Base-by-base conservation (phyloP, 2,797 vertebrate species). In the Synanceia verrucosa region DNA sequence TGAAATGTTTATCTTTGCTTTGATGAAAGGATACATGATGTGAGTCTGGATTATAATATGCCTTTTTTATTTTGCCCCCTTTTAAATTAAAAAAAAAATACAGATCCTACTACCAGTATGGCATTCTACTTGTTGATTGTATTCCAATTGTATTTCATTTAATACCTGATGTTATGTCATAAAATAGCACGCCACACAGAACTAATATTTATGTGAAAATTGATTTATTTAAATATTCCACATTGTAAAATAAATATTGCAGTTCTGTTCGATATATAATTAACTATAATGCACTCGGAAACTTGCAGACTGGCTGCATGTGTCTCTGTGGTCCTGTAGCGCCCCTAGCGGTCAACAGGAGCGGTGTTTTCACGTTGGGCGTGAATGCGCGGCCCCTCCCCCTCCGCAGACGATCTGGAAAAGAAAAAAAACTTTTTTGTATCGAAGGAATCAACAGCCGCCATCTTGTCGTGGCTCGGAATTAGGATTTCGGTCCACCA, bases 391-490 rank as follows among this genome's bases (percentile, higher is more conserved):
- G 89, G 90, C 90, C 93, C 93, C 94, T 93, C 93, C 92, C 94
- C 94, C 93, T 90, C 87, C 91, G 89, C 91, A 73, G 92, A 86
- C 91, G 89, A 93, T 92, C 93, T 94, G 93, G 93, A 93, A 93
- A 94, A 94, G 93, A 87, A 92, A 94, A 93, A 92, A 93, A 94
- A 93, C 87, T 91, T 93, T 94, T 95, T 95, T 95, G 94, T 95
- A 98, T 96, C 96, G 96, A 96, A 95, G 96, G 96, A 97, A 97
- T 98, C 97, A 98, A 97, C 97, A 98, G 96, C 96, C 97, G 97
- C 97, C 97, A 98, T 98, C 97, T 98, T 98, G 97, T 94, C 92
- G 93, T 94, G 94, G 94, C 97, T 96, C 96, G 95, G 96, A 95
- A 92, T 94, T 91, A 79, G 93, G 92, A 94, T 93, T 94, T 94